Evolutionary conservation across 2,113 vertebrate genomes (phyloP).

Genomic region (Fulica atra): DNA sequence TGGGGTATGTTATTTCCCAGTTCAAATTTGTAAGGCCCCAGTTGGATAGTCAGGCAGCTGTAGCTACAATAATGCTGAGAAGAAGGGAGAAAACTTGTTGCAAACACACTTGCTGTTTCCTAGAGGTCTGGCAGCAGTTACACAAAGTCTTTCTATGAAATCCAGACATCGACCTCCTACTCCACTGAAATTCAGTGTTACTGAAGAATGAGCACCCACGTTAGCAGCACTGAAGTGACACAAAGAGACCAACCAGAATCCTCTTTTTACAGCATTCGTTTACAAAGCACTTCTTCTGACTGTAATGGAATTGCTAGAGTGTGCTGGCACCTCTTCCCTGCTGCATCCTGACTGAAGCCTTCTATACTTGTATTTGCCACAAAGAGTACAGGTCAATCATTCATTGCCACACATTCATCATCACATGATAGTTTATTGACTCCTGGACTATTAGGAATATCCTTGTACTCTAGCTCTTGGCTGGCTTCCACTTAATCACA

Average conservation of each 20-base stretch:
- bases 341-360: not conserved
- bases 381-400: not conserved
- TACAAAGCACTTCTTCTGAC: not conserved
- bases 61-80: not conserved
- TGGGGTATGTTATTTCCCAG: not conserved
- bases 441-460: not conserved
- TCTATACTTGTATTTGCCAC: fast-evolving
- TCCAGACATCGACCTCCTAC: not conserved
- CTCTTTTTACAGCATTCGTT: fast-evolving
- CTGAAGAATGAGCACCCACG: not conserved
- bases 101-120: not conserved
- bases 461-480: not conserved
- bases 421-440: not conserved
- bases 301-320: fast-evolving
- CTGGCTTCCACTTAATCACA: not conserved
- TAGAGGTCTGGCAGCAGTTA: not conserved
- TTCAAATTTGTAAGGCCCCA: not conserved
- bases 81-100: not conserved
- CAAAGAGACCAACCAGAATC: not conserved
- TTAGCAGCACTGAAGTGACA: not conserved
- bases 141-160: not conserved
- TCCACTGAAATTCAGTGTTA: not conserved
- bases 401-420: not conserved
- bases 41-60: not conserved
- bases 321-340: not conserved